Base-by-base conservation (phyloP, 2,888 invertebrate genomes). In the Nowickia ferox region DNA sequence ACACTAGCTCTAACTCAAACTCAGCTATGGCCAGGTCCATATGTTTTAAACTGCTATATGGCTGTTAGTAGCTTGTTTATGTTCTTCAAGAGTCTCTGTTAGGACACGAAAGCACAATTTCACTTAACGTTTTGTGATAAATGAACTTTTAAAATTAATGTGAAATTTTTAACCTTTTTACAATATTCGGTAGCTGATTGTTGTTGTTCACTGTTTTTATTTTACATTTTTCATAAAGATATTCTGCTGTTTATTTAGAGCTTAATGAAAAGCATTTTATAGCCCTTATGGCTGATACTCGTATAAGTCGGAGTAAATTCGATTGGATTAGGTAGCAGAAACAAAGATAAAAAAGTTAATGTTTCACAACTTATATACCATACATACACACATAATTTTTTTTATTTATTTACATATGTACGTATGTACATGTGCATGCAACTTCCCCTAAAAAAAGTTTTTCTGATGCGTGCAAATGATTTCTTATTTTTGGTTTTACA, bases 141-240 rank as follows among this genome's bases (percentile, higher is more conserved):
- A 86, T 86, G 86, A 86, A 79, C 55, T 79, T 83, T 86, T 48
- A 59, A 72, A 86, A 65, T 83, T 83, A 79, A 83, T 79, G 76
- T 76, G 83, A 86, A 83, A 66, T 76, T 83, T 57, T 76, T 72
- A 79, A 79, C 65, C 75, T 86, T 86, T 83, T 82, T 61, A 79
- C 75, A 83, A 80, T 83, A 76, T 86, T 86, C 83, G 48, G 86
- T 72, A 86, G 86, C 86, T 76, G 86, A 83, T 83, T 76, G 85
- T 79, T 78, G 83, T 83, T 79, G 85, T 79, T 78, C 38, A 55
- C 48, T 63, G 59, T 15, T 15, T 38, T 9, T 51, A 8, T n/a
- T 66, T 17, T 13, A 30, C 15, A 55, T 59, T 66, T 17, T 13
- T 44, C 15, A 55, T 59, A 57, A 61, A 44, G 11, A 44, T 51